phyloP scores from a whole-genome alignment of 64 coral and sea anemone genomes.

The Cladopsammia gracilis region DNA sequence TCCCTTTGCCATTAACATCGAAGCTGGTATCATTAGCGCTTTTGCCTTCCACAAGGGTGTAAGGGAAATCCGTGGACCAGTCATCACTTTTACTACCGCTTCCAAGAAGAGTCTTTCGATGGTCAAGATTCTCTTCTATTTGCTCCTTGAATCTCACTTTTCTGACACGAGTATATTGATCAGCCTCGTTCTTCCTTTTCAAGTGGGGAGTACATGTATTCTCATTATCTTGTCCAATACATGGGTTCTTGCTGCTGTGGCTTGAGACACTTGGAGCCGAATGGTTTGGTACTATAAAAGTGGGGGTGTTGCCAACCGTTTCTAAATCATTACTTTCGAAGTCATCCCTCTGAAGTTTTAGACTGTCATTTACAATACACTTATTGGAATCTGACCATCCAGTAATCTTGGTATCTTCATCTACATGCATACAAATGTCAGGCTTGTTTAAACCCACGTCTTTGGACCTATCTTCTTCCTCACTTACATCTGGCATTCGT shows the following conservation, averaged over 20 bases:
- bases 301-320: background rate
- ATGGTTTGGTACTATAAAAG: background rate
- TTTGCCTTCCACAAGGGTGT: background rate
- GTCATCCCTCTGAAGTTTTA: background rate
- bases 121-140: background rate
- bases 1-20: background rate
- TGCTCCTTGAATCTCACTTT: conserved; percentile 8
- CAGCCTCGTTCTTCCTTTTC: background rate
- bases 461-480: background rate
- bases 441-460: background rate
- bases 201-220: background rate
- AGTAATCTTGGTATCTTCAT: background rate
- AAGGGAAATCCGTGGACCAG: too few species aligned
- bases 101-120: background rate
- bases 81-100: background rate
- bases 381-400: background rate
- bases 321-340: background rate
- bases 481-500: background rate
- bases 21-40: background rate
- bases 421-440: too few species aligned
- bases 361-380: background rate
- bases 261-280: background rate
- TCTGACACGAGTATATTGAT: background rate
- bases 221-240: background rate
- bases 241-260: background rate